phyloP scores from a whole-genome alignment of 53 echinoderm and acorn worm species.

The Luidia sarsii region DNA sequence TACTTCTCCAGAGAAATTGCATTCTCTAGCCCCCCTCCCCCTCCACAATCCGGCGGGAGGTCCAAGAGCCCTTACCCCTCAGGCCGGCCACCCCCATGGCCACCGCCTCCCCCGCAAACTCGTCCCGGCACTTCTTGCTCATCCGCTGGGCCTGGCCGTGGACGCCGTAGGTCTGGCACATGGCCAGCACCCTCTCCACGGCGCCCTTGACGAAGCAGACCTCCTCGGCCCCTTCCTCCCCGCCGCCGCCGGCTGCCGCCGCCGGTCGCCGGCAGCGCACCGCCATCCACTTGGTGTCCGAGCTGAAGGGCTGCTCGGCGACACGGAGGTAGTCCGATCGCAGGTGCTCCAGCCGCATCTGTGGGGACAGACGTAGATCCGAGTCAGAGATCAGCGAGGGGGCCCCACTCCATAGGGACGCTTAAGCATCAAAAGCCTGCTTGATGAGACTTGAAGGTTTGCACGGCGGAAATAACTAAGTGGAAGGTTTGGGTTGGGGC shows the following conservation, averaged over 20 bases:
- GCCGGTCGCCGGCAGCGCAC: constrained; percentile 61
- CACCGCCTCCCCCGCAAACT: constrained; percentile 60
- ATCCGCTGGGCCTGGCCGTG: constrained; percentile 59
- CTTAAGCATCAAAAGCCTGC: too few species aligned
- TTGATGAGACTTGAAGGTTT: too few species aligned
- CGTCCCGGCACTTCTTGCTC: constrained; percentile 42
- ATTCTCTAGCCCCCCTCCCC: too few species aligned
- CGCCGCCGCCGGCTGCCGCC: constrained; percentile 44
- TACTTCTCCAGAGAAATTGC: too few species aligned
- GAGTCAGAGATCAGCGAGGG: too few species aligned
- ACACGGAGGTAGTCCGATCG: constrained; percentile 71
- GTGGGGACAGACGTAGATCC: neutral
- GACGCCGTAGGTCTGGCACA: constrained; percentile 70
- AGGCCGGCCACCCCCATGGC: constrained; percentile 78
- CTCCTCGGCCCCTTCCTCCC: constrained; percentile 54
- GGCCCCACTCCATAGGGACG: too few species aligned
- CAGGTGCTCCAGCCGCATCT: constrained; percentile 84
- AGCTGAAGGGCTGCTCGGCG: constrained; percentile 85
- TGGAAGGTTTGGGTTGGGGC: too few species aligned
- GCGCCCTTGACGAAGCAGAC: constrained; percentile 90
- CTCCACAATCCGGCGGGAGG: too few species aligned
- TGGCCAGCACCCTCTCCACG: constrained; percentile 74
- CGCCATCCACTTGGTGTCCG: constrained; percentile 90
- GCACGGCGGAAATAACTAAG: too few species aligned
- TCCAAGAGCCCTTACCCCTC: too few species aligned